Conservation (phyloP, 2,113 vertebrate species). For the Promerops cafer region DNA sequence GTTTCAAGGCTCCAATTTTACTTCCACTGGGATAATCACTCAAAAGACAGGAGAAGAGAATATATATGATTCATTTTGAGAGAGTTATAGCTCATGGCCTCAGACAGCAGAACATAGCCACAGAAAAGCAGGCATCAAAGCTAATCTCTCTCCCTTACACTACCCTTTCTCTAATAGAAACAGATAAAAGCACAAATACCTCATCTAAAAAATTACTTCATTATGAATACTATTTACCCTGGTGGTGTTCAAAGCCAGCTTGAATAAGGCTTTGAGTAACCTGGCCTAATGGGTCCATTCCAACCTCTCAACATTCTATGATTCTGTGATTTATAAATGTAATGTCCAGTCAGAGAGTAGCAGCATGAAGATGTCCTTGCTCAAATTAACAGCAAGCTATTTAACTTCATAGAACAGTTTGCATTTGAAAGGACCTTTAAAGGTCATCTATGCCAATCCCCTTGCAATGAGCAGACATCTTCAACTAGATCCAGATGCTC, state of each 20-base stretch:
- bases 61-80: not conserved
- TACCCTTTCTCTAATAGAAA: not conserved
- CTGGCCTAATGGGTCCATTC: not conserved
- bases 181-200: not conserved
- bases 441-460: not conserved
- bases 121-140: not conserved
- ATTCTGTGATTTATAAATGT: not conserved
- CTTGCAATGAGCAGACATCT: not conserved
- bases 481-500: not conserved
- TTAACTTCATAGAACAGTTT: not conserved
- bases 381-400: not conserved
- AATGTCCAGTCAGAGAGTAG: not conserved
- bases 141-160: not conserved
- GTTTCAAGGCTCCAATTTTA: slow-evolving; percentile 10
- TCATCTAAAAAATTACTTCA: not conserved
- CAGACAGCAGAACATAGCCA: not conserved
- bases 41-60: not conserved
- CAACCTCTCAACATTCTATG: not conserved
- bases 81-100: not conserved
- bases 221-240: not conserved
- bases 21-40: not conserved
- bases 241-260: not conserved
- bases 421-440: not conserved
- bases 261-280: not conserved
- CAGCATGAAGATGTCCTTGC: not conserved